Evolutionary conservation across 2,888 invertebrate genomes (phyloP), one percentile per base, ranked within the genome.

Genomic region (Tiphia femorata): DNA sequence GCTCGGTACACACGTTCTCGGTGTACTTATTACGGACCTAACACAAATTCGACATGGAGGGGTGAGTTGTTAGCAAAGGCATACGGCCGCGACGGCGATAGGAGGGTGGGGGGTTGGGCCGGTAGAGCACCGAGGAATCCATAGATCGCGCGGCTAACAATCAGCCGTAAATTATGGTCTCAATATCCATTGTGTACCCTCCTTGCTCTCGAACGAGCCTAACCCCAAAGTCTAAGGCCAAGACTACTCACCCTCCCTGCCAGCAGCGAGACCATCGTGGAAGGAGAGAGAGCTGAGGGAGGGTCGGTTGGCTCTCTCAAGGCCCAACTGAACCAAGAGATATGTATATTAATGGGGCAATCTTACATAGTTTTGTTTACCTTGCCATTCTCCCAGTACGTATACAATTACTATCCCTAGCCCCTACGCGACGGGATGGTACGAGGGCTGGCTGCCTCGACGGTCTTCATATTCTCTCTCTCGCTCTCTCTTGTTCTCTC

Each of bases 351-450:
- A 83, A 83, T 83, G 82, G 83, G 82, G 77, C 83, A 83, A 83
- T 83, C 83, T 83, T 83, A 83, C 83, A 83, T 83, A 83, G 83
- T 83, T 83, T 83, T 83, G 83, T 83, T 83, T 83, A 83, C 83
- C 81, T 83, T 83, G 81, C 83, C 80, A 83, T 83, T 82, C 81
- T 81, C 76, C 72, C 62, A 74, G 73, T 78, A 74, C 79, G 81
- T 81, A 81, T 80, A 81, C 82, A 81, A 81, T 81, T 81, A 80
- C 82, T 78, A 79, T 75, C 79, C 77, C 75, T 72, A 69, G 49
- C 68, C 68, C 61, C 56, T 47, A 50, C 54, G n/a, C n/a, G 52
- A 55, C 61, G 53, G 54, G 68, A 62, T 50, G 62, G 60, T 53
- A 54, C 58, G 62, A 58, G 68, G 68, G 67, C 59, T 55, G 58